Evolutionary conservation across 1,140 invertebrate genomes (phyloP).

Genomic region (Rhyacophila brunnea): DNA sequence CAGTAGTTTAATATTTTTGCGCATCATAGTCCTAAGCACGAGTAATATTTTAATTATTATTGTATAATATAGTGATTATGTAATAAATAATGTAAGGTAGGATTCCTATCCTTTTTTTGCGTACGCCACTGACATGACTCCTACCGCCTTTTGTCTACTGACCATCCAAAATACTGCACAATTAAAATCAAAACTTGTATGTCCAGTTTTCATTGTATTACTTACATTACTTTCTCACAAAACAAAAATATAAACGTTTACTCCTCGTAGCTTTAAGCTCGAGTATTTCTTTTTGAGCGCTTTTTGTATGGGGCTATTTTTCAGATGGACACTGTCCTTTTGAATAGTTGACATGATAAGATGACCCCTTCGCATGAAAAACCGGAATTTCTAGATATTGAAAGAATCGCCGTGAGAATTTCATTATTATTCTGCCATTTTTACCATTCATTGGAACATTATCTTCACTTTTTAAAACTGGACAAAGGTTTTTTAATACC

Average conservation of each 20-base stretch:
- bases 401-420: constrained; percentile 32
- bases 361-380: constrained; percentile 25
- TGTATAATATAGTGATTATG: no score
- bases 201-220: constrained; percentile 30
- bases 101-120: no score
- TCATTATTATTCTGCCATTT: no score
- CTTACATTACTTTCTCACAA: constrained; percentile 3
- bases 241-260: background rate
- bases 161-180: constrained; percentile 17
- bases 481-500: constrained; percentile 11
- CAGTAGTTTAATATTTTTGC: no score
- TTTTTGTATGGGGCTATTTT: background rate
- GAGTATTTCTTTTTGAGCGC: constrained; percentile 2
- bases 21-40: no score
- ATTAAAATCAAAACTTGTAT: constrained; percentile 27
- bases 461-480: background rate
- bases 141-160: constrained; percentile 20
- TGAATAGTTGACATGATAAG: constrained; percentile 30
- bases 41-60: no score
- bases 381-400: constrained; percentile 30
- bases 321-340: constrained; percentile 10
- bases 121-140: no score
- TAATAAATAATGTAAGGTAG: no score
- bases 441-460: background rate
- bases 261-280: background rate